These are phyloP conservation scores for Aurelia aurita DNA, from an alignment of 30 jellyfish, hydroid and myxozoan species.

Conservation along the genomic window DNA sequence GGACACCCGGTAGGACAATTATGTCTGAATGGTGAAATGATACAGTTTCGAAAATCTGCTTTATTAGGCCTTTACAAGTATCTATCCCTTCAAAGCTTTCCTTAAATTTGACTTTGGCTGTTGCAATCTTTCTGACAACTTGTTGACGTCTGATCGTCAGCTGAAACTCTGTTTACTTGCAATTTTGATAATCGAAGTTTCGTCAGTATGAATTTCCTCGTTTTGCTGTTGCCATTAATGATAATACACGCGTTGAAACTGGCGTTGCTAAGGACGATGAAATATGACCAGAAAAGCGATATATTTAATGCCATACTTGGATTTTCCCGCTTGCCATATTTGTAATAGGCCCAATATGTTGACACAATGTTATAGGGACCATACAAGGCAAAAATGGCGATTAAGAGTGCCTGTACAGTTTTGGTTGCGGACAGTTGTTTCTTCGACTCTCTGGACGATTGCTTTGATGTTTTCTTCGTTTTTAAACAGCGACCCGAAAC, in stretches of 20 bases:
- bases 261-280: slow-evolving; percentile 52
- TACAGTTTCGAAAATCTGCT: too few species aligned
- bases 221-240: slow-evolving; percentile 27
- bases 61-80: too few species aligned
- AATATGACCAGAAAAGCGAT: slow-evolving; percentile 13
- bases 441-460: not conserved
- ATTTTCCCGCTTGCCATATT: not conserved
- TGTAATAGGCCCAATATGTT: slow-evolving; percentile 39
- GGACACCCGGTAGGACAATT: too few species aligned
- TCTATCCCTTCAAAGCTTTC: too few species aligned
- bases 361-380: slow-evolving; percentile 53
- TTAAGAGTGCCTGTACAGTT: slow-evolving; percentile 33
- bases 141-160: too few species aligned
- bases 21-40: too few species aligned
- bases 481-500: too few species aligned
- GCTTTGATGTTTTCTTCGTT: not conserved
- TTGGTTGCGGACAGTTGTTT: slow-evolving; percentile 35
- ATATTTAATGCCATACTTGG: slow-evolving; percentile 16
- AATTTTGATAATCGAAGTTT: too few species aligned
- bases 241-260: slow-evolving; percentile 45
- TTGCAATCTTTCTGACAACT: too few species aligned
- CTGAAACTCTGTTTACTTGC: too few species aligned
- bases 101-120: too few species aligned
- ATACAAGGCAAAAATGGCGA: slow-evolving; percentile 43
- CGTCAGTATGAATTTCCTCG: slow-evolving; percentile 10